These are phyloP conservation scores for Pogonocichla stellata DNA, from an alignment of 2,113 vertebrate genomes.

Conservation along the genomic window DNA sequence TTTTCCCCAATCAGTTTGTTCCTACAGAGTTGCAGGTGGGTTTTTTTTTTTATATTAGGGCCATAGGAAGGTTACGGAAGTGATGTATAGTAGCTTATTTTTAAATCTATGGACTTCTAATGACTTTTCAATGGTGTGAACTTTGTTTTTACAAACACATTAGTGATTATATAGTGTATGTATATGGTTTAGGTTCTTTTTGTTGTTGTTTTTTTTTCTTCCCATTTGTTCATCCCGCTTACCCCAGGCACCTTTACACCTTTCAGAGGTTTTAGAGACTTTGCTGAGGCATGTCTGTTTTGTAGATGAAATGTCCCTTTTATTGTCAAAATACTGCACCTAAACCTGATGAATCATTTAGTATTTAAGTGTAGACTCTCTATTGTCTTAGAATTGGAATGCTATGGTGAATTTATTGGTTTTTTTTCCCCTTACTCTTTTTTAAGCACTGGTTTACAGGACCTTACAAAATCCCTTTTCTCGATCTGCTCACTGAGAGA, in stretches of 20 bases:
- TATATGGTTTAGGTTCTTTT: neutral
- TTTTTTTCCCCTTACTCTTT: neutral
- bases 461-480: neutral
- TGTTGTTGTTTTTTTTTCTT: rapidly evolving
- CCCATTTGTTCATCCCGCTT: neutral
- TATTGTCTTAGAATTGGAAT: neutral
- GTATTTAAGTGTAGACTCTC: neutral
- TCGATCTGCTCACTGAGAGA: rapidly evolving
- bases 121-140: neutral
- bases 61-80: neutral
- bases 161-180: neutral
- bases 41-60: neutral
- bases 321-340: neutral
- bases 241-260: neutral
- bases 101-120: neutral
- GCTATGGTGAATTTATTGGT: neutral
- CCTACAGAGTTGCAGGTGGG: neutral
- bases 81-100: neutral
- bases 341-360: neutral
- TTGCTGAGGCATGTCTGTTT: neutral
- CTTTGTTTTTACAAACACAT: neutral
- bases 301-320: neutral
- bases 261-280: neutral
- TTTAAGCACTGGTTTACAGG: neutral
- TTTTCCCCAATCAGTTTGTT: neutral